Evolutionary conservation across 2,797 vertebrate species (phyloP).

Genomic region (Sciurus vulgaris): DNA sequence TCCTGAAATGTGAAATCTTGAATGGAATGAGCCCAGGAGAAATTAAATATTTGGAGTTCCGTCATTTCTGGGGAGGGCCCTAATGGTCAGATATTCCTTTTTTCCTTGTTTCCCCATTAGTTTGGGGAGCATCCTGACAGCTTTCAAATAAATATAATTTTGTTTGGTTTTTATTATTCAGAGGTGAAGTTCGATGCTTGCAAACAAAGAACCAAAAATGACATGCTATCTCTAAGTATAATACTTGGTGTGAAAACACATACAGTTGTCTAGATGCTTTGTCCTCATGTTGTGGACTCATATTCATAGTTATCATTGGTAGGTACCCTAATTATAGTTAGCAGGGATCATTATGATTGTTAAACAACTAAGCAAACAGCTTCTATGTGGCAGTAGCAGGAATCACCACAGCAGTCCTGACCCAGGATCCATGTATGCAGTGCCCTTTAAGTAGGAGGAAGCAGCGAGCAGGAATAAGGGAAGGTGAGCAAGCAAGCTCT

Average conservation of each 20-base stretch:
- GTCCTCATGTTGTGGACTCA: neutral
- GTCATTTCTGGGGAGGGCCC: neutral
- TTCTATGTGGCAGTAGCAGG: neutral
- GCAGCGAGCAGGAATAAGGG: neutral
- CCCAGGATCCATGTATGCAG: neutral
- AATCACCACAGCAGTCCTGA: neutral
- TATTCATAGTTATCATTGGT: neutral
- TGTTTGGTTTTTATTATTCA: neutral
- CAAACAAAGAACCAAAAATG: neutral
- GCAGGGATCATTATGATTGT: neutral
- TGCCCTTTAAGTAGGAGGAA: neutral
- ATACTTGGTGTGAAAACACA: neutral
- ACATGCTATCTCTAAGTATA: neutral
- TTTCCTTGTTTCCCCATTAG: neutral
- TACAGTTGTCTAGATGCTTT: neutral
- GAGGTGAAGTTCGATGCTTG: neutral
- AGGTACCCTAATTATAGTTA: neutral
- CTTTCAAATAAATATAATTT: neutral
- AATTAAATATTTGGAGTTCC: neutral
- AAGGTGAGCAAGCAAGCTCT: neutral
- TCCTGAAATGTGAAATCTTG: neutral
- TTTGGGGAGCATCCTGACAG: neutral
- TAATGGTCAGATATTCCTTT: neutral
- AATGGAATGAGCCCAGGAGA: neutral
- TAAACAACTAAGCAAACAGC: neutral